phyloP scores from a whole-genome alignment of 2,113 vertebrate genomes.

The Pomatorhinus ruficollis region DNA sequence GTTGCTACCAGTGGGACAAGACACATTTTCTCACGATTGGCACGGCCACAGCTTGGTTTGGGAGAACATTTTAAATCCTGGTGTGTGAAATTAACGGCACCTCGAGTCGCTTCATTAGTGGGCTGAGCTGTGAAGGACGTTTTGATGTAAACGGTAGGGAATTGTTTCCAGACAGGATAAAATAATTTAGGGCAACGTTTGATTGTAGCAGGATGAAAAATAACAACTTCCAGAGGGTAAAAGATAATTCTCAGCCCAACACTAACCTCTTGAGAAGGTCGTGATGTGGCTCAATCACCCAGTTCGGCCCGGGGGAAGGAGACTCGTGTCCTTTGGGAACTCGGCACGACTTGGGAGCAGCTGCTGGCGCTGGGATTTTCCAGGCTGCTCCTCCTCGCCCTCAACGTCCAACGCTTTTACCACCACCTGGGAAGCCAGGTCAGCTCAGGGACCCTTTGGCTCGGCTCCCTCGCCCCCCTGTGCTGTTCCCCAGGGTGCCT shows the following conservation, averaged over 20 bases:
- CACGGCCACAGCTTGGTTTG: not conserved
- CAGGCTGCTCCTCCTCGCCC: not conserved
- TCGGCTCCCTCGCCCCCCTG: not conserved
- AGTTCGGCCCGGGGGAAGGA: not conserved
- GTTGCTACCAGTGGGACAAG: not conserved
- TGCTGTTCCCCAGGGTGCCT: constrained; percentile 45
- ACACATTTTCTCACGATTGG: rapidly evolving
- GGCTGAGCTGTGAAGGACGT: not conserved
- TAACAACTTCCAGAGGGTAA: not conserved
- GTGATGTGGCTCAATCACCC: not conserved
- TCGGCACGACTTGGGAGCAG: rapidly evolving
- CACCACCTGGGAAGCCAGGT: constrained; percentile 9
- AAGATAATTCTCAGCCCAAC: not conserved
- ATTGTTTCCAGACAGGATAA: not conserved
- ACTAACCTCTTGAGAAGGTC: not conserved
- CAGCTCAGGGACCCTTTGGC: constrained; percentile 64
- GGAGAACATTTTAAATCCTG: not conserved
- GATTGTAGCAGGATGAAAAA: not conserved
- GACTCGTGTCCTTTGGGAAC: not conserved
- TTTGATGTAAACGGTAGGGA: not conserved
- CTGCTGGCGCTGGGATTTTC: not conserved
- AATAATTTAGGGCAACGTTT: not conserved
- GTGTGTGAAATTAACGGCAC: not conserved
- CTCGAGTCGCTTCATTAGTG: not conserved
- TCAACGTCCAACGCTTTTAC: not conserved